Base-by-base conservation (phyloP, 1,140 invertebrate species). In the Tetramorium simillimum region DNA sequence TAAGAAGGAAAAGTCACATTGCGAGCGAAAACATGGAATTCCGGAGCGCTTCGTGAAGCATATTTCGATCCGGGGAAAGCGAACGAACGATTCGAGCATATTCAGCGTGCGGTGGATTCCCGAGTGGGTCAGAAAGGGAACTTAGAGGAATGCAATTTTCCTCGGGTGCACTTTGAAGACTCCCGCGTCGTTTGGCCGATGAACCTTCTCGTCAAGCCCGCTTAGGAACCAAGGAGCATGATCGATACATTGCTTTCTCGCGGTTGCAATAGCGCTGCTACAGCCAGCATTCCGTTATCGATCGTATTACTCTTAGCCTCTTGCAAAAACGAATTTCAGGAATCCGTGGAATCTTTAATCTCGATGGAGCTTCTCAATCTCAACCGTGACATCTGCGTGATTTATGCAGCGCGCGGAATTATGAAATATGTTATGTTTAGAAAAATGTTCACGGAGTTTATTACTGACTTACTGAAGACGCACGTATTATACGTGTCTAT, bases 91-190 rank as follows among this genome's bases (percentile, higher is more conserved):
- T 49, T 87, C 72, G 75, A 85, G 77, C 65, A 88, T 90, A 87
- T 81, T 78, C 58, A 67, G 75, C 87, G 76, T 87, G 77, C 87
- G 49, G 51, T 46, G 37, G 76, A 86, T 91, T 82, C 70, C 84
- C 69, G 85, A 89, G 62, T 84, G 73, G 90, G 65, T 88, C 82
- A 80, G 72, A 72, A 78, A 87, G 85, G 81, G 69, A 89, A 88
- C 76, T 73, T 80, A 62, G 85, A 87, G 90, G 88, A 92, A 92
- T 92, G 91, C 87, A 91, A 91, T 92, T 90, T 91, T 88, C 65
- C 82, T 56, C 72, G 62, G 77, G 76, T 86, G 76, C 78, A 82
- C 86, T 91, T 92, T 88, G 85, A 86, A 87, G 75, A 81, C 58
- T 81, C 70, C 56, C 58, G 70, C 86, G 49, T 75, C 78, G 89